A percentile compares a stretch with the other conserved stretches of the same genome.
Conservation (phyloP, 2,113 vertebrate genomes). For the Ictidomys tridecemlineatus region DNA sequence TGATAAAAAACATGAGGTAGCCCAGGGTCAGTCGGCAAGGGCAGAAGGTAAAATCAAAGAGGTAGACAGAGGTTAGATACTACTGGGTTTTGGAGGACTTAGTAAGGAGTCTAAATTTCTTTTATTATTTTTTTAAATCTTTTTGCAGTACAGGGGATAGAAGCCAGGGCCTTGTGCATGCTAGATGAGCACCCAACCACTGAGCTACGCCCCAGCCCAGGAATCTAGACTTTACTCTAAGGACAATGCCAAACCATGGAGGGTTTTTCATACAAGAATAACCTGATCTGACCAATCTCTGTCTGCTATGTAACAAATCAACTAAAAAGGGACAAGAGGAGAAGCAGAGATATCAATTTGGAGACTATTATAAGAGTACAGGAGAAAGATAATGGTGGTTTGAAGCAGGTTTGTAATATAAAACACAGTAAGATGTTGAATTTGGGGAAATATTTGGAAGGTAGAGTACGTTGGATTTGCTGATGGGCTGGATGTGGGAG, state of each 20-base stretch:
- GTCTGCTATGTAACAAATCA: neutral
- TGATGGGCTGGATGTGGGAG: neutral
- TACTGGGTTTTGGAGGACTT: neutral
- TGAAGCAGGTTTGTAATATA: neutral
- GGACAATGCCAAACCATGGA: neutral
- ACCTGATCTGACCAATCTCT: neutral
- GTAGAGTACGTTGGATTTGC: neutral
- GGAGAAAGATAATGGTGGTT: neutral
- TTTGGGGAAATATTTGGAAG: neutral
- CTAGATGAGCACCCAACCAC: neutral
- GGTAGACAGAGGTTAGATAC: neutral
- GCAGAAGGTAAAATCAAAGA: neutral
- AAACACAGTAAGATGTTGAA: neutral
- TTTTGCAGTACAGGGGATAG: neutral
- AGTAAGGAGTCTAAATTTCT: neutral
- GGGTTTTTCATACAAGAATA: neutral
- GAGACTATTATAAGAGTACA: neutral
- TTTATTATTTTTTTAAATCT: neutral
- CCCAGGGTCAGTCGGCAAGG: neutral
- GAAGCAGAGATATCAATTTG: neutral
- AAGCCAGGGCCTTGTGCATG: neutral
- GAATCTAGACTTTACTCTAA: neutral
- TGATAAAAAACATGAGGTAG: neutral
- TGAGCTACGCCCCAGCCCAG: neutral
- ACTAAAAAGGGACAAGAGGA: neutral